Base-by-base conservation (phyloP, 2,888 invertebrate species). In the Scaptomyza polygonia region DNA sequence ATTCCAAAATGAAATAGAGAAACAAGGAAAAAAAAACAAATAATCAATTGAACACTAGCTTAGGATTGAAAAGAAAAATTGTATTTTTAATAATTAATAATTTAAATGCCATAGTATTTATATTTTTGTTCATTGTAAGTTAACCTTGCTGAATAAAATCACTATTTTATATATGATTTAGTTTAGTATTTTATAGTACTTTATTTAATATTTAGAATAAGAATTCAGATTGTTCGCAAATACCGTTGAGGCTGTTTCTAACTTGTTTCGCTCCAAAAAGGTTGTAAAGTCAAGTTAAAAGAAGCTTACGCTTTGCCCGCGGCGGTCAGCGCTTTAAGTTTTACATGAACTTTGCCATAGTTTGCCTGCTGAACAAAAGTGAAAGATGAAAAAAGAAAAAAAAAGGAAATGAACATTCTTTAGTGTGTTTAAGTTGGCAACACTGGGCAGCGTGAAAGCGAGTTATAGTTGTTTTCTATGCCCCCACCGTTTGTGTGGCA, bases 271-370 rank as follows among this genome's bases (percentile, higher is more conserved):
- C 4, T 9, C 9, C 5, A 16, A 48, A 45, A 72, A 72, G 74
- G 80, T 74, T 77, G 74, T 79, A 82, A 72, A 66, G 67, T 29
- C 47, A 45, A 59, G 75, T 36, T 63, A 52, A 67, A 63, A 65
- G 39, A 80, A 83, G 67, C 56, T 56, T 44, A 32, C 32, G 47
- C 36, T 32, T 25, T 40, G 74, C 74, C 61, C 34, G 66, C 48
- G 79, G 85, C 77, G 66, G 52, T 62, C 65, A 57, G 52, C 51
- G 63, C 47, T 59, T 77, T 75, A 75, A 67, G 74, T 74, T 82
- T 34, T 55, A 52, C 42, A 47, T 58, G 43, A 77, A 83, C 75
- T 80, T 76, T 58, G 67, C 51, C 59, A 80, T 80, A 71, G 76
- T 73, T 77, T 36, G 25, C 27, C 39, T 29, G 48, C 9, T 30